Conservation (phyloP, 2,888 invertebrate species). For the Troilus luridus region DNA sequence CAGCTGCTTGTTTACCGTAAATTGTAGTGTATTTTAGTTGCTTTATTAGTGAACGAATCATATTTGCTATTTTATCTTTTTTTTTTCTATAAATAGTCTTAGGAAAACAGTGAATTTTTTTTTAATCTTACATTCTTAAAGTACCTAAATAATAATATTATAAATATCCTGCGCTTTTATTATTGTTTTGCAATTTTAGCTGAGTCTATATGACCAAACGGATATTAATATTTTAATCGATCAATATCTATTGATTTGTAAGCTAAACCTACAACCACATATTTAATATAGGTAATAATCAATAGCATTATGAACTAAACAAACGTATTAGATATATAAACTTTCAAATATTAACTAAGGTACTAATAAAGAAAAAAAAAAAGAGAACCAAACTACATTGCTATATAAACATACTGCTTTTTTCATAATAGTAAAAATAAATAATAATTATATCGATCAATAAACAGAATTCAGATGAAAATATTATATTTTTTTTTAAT, state of each 20-base stretch:
- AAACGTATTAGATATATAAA: neutral
- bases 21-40: neutral
- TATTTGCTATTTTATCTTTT: neutral
- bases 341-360: no score
- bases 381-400: no score
- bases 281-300: no score
- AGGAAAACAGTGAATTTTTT: no score
- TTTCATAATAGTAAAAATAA: no score
- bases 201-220: neutral
- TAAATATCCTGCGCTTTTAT: neutral
- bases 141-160: neutral
- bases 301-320: neutral
- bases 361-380: no score
- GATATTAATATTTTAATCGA: neutral
- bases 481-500: no score
- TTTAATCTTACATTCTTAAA: neutral
- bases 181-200: neutral
- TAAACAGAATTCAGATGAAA: no score
- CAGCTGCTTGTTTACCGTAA: neutral
- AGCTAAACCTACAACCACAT: neutral
- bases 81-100: no score
- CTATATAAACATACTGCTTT: no score
- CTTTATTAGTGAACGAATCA: neutral
- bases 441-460: no score
- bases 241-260: neutral